Evolutionary conservation across 2,113 vertebrate genomes (phyloP), one percentile per base, ranked within the genome.

Genomic region (Galeopterus variegatus): DNA sequence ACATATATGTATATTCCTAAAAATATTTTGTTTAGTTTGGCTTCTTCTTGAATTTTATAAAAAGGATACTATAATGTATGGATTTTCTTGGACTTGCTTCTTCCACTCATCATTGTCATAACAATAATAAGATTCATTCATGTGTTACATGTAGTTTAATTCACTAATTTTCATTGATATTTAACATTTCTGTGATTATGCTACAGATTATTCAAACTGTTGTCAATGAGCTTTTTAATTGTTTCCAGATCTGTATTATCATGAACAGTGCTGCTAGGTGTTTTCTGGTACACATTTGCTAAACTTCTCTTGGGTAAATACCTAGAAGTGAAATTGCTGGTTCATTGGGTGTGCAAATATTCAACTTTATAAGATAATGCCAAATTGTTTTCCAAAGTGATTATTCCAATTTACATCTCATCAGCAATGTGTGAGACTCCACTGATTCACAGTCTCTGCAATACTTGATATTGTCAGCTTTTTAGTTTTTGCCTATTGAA

Each of bases 91-190:
- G 28, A 87, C 24, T 85, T 89, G 19, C 9, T 90, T 91, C n/a
- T 83, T 89, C 36, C 13, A 26, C 3, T 90, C 72, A 64, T 60
- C 18, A 50, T 81, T 94, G 67, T 81, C 28, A 88, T 65, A 28
- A 21, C 82, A 95, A 60, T 65, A 28, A 21, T 88, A 95, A 60
- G 36, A 93, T 91, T 91, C 14, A 86, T 23, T 31, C 33, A 54
- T 33, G 56, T 75, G 14, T 48, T 60, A 58, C 8, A 48, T 86
- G 21, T 73, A 73, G 17, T 75, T 79, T 83, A 56, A 41, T 56
- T 95, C 87, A 94, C 75, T 86, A 62, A 58, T 92, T 92, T 77
- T 95, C 58, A 90, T 7, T 96, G 90, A 58, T 92, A 67, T 67
- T 96, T 60, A 73, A 58, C 81, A 73, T 93, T 90, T 90, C 52